A percentile compares a stretch with the other conserved stretches of the same genome.
phyloP scores from a whole-genome alignment of 2,113 vertebrate genomes.

The western clawed frog (Xenopus tropicalis) region DNA sequence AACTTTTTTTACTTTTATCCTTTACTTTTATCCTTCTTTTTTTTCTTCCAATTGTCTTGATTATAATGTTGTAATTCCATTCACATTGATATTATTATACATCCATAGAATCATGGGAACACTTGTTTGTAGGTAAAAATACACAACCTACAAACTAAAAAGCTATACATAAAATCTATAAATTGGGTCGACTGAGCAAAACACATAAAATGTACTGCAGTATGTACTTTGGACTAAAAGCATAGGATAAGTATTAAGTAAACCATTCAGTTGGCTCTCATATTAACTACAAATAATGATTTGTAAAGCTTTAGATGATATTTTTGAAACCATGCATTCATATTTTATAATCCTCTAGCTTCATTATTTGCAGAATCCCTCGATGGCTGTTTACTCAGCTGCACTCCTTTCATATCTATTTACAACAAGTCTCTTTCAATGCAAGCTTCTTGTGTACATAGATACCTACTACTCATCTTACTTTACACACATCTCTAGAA shows the following conservation, averaged over 20 bases:
- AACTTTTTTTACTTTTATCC: no score
- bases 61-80: no score
- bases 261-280: neutral
- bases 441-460: constrained; percentile 43
- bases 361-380: constrained; percentile 16
- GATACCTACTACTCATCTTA: constrained; percentile 32
- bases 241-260: neutral
- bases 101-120: no score
- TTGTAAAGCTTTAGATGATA: constrained; percentile 17
- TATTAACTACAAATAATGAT: constrained; percentile 2
- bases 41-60: no score
- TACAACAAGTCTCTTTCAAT: constrained; percentile 23
- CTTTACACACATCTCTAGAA: constrained; percentile 30
- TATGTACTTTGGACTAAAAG: no score
- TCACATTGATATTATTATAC: no score
- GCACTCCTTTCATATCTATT: constrained; percentile 41
- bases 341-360: constrained; percentile 47
- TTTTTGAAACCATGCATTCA: constrained; percentile 38
- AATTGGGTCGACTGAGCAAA: no score
- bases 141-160: no score
- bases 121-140: no score
- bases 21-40: no score
- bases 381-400: constrained; percentile 60
- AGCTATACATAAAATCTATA: no score
- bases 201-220: no score